Conservation (phyloP, 2,888 invertebrate species). For the Pyrgus malvae region DNA sequence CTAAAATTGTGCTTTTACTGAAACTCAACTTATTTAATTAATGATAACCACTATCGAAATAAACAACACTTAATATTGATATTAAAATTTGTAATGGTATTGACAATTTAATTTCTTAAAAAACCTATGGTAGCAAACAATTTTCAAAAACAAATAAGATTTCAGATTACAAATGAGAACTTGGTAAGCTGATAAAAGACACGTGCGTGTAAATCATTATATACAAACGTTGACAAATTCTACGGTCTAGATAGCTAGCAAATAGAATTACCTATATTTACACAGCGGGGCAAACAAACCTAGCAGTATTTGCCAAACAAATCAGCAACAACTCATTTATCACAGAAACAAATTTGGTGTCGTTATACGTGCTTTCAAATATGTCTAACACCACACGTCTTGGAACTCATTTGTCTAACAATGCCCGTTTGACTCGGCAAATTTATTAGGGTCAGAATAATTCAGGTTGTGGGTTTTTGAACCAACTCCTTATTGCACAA, state of each 20-base stretch:
- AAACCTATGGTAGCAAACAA: too few relatives aligned
- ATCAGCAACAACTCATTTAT: slow-evolving; percentile 29
- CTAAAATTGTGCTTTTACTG: too few relatives aligned
- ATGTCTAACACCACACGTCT: slow-evolving; percentile 43
- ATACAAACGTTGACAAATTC: too few relatives aligned
- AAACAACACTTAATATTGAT: not conserved
- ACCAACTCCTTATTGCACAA: slow-evolving; percentile 73
- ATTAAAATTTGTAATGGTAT: not conserved
- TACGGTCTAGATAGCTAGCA: not conserved
- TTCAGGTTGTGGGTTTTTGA: slow-evolving; percentile 75
- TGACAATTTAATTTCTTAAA: not conserved
- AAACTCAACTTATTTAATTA: too few relatives aligned
- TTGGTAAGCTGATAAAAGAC: too few relatives aligned
- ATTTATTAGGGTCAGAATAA: slow-evolving; percentile 81
- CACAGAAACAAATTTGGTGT: slow-evolving; percentile 39
- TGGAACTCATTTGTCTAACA: slow-evolving; percentile 72
- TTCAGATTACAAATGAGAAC: too few relatives aligned
- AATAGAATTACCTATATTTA: not conserved
- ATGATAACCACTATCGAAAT: too few relatives aligned
- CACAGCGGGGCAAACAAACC: slow-evolving; percentile 2
- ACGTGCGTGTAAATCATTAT: too few relatives aligned
- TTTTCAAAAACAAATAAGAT: too few relatives aligned
- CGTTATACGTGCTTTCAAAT: slow-evolving; percentile 36
- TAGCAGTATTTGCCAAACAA: slow-evolving; percentile 20
- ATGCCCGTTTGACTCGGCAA: slow-evolving; percentile 71